A percentile compares a stretch with the other conserved stretches of the same genome.
Conservation (phyloP, 2,113 vertebrate genomes). For the Amphiprion ocellaris region DNA sequence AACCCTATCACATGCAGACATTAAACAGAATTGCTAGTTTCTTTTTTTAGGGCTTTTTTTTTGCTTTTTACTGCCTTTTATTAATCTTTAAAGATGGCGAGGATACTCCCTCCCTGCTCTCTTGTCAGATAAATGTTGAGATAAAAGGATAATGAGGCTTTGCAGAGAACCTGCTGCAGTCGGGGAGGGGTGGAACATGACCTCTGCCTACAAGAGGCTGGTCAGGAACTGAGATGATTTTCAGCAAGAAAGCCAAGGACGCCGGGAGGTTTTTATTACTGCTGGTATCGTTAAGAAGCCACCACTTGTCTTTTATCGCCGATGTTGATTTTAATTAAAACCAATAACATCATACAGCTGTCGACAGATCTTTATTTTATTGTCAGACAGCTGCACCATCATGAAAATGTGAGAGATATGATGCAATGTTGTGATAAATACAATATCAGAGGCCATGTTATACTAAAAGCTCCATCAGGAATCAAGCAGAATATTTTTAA, state of each 20-base stretch:
- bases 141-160: conserved; percentile 96
- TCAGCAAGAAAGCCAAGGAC: conserved; percentile 1
- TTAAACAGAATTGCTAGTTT: conserved; percentile 90
- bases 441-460: neutral
- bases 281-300: neutral
- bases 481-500: too few species aligned
- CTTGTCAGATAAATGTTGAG: conserved; percentile 96
- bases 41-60: conserved; percentile 38
- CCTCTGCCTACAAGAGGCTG: conserved; percentile 77
- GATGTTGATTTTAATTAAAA: conserved; percentile 24
- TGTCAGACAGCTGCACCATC: neutral
- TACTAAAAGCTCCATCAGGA: too few species aligned
- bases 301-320: neutral
- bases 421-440: neutral
- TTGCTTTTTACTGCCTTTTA: conserved; percentile 83
- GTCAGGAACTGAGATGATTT: conserved; percentile 10
- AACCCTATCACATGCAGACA: conserved; percentile 87
- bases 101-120: conserved; percentile 90
- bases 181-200: conserved; percentile 76
- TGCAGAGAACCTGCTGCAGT: conserved; percentile 60
- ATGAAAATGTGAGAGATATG: conserved; percentile 12
- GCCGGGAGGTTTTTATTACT: conserved; percentile 12
- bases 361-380: neutral
- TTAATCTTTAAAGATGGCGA: conserved; percentile 94
- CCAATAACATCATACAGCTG: neutral